Evolutionary conservation across 2,797 vertebrate genomes (phyloP).

Genomic region (Gadopsis bispinosus): DNA sequence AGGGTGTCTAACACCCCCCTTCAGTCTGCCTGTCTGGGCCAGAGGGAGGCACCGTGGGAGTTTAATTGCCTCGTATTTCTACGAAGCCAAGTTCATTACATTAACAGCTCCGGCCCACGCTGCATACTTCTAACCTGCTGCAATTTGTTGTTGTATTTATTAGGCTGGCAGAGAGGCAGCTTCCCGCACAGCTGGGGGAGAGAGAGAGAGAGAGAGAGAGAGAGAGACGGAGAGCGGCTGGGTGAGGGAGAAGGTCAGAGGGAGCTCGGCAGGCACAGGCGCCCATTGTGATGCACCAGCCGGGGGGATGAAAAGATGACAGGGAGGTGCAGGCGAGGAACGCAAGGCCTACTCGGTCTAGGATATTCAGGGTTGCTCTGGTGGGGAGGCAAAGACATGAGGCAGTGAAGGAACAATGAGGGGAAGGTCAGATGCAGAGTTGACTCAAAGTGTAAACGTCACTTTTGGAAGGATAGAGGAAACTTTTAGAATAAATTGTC

Average conservation of each 20-base stretch:
- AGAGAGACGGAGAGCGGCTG: background rate
- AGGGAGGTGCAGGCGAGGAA: slow-evolving; percentile 44
- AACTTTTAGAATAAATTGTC: slow-evolving; percentile 51
- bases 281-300: slow-evolving; percentile 74
- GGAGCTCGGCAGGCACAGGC: slow-evolving; percentile 66
- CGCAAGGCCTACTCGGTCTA: slow-evolving; percentile 35
- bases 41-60: slow-evolving; percentile 83
- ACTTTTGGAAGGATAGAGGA: slow-evolving; percentile 22
- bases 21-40: slow-evolving; percentile 69
- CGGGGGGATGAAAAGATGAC: slow-evolving; percentile 67
- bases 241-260: slow-evolving; percentile 79
- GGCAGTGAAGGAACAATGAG: slow-evolving; percentile 25
- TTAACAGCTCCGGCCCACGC: slow-evolving; percentile 82
- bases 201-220: slow-evolving; percentile 6
- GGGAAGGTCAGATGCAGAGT: slow-evolving; percentile 51
- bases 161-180: slow-evolving; percentile 69
- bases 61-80: slow-evolving; percentile 87
- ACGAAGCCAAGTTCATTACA: slow-evolving; percentile 84
- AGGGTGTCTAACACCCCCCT: slow-evolving; percentile 45
- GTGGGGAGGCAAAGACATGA: slow-evolving; percentile 38
- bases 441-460: slow-evolving; percentile 44
- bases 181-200: slow-evolving; percentile 54
- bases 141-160: slow-evolving; percentile 86
- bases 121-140: slow-evolving; percentile 84
- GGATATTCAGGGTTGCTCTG: slow-evolving; percentile 61